Evolutionary conservation across 2,888 invertebrate species (phyloP), one percentile per base, ranked within the genome.

Genomic region (Diplolepis rosae): DNA sequence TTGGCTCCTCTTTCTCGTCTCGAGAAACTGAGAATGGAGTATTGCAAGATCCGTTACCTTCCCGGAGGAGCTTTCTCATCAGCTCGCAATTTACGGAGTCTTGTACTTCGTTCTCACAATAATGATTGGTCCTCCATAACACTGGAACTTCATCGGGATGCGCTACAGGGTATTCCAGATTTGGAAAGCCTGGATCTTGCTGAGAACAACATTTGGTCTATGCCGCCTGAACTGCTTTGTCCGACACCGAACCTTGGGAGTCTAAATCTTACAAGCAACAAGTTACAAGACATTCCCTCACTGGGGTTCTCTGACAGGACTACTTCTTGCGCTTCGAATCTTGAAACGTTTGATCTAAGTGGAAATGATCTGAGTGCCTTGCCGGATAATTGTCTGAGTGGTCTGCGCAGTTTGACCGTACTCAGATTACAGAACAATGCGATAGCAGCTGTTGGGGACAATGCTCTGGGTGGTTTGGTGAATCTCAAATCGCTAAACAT

Each of bases 51-150:
- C 78, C 91, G 94, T 77, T 93, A 93, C 83, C 91, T 95, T 71
- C 94, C 94, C 4, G 92, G 93, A 32, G 93, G 93, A 48, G 93
- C 93, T 65, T 90, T 96, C 80, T 90, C 92, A 28, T 92, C 93
- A 65, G 90, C 95, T 39, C 91, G 92, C 80, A 93, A 93, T 81
- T 89, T 96, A 28, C 90, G 92, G 66, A 91, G 91, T 75, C 89
- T 96, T 66, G 92, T 92, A 32, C 89, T 96, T 78, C 91, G 94
- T 61, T 95, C 95, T 18, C 94, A 93, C 85, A 95, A 95, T 86
- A 93, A 93, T 30, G 94, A 95, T 84, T 95, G 95, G 94, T 93
- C 94, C 13, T 92, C 94, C 22, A 93, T 94, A 93, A 93, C 93
- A 27, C 91, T 95, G 89, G 94, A 95, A 81, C 90, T 95, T 74